Conservation (phyloP, 1,140 invertebrate genomes). For the Apis cerana region DNA sequence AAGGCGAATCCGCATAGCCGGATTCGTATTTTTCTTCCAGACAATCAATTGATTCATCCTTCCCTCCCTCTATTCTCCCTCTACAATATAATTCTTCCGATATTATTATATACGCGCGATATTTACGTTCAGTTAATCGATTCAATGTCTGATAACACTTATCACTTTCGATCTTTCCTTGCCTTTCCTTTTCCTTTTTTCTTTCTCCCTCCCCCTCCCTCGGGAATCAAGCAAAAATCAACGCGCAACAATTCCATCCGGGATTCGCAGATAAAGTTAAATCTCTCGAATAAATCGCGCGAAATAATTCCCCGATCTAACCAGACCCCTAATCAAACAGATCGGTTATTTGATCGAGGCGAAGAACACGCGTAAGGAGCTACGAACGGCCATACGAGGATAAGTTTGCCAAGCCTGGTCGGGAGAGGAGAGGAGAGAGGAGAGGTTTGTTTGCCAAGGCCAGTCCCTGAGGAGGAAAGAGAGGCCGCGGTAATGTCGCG, state of each 20-base stretch:
- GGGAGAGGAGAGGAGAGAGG: conserved; percentile 13
- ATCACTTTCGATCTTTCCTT: neutral
- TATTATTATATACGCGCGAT: neutral
- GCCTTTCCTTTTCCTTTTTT: no score
- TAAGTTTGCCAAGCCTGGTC: conserved; percentile 20
- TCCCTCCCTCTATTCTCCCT: neutral
- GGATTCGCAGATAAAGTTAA: neutral
- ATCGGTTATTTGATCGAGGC: conserved; percentile 36
- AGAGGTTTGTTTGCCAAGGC: conserved; percentile 45
- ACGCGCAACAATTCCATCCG: no score
- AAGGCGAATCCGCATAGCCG: neutral
- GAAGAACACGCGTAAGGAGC: conserved; percentile 61
- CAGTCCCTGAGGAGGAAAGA: conserved; percentile 5
- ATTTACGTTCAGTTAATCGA: neutral
- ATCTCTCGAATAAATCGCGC: neutral
- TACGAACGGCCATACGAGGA: conserved; percentile 27
- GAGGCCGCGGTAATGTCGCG: conserved; percentile 14
- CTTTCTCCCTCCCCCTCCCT: no score
- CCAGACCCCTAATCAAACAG: conserved; percentile 48
- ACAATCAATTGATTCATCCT: neutral
- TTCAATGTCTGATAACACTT: neutral
- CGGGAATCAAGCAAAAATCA: no score
- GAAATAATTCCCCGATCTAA: conserved; percentile 47
- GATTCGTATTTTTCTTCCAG: neutral
- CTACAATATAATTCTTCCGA: neutral